Conservation (phyloP, 2,113 vertebrate species). For the Zosterops japonicus region DNA sequence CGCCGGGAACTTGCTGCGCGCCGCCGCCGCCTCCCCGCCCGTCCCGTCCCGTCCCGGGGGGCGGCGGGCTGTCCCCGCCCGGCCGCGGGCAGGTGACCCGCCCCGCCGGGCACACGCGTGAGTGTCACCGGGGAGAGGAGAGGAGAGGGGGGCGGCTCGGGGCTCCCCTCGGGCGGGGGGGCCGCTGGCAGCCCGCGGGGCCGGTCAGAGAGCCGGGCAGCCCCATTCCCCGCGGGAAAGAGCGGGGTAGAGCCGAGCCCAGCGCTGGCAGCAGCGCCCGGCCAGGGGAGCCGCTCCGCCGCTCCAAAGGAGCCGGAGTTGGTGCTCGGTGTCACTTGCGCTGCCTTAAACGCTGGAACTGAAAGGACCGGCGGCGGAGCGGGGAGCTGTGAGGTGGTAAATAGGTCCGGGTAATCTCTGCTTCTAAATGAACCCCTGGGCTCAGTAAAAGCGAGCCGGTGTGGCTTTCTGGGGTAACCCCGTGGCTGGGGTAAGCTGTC, state of each 20-base stretch:
- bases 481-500: slow-evolving; percentile 65
- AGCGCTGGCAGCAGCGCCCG: background rate
- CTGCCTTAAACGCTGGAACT: background rate
- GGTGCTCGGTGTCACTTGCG: background rate
- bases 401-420: slow-evolving; percentile 18
- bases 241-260: background rate
- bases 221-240: background rate
- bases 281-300: background rate
- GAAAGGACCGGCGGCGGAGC: background rate
- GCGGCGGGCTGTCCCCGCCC: background rate
- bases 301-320: background rate
- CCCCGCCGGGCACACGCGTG: background rate
- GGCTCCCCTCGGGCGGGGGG: background rate
- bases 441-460: slow-evolving; percentile 14
- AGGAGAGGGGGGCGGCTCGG: background rate
- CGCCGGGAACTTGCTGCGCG: background rate
- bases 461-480: slow-evolving; percentile 54
- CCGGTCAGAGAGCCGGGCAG: background rate
- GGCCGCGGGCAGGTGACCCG: background rate
- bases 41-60: background rate
- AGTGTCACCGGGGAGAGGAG: background rate
- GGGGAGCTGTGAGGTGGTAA: slow-evolving; percentile 23
- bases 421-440: slow-evolving; percentile 39
- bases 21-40: background rate
- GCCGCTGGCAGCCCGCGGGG: no score